Percentiles rank a stretch among this genome's conserved stretches.
These are phyloP conservation scores for Thryonomys swinderianus DNA, from an alignment of 2,113 vertebrate species.

Conservation along the genomic window DNA sequence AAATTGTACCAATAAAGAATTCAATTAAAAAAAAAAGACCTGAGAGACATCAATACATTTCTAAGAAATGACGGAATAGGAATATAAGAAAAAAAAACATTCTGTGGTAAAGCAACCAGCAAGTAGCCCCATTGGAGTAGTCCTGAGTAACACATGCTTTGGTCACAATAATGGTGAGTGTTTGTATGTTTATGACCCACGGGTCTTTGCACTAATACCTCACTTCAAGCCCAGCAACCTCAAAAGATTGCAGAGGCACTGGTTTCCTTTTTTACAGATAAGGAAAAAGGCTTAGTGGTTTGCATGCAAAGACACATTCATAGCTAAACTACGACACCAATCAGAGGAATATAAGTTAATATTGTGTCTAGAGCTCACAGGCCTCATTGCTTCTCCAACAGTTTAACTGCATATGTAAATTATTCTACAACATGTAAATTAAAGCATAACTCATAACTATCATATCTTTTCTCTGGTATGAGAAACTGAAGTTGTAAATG, in stretches of 20 bases:
- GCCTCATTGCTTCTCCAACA: background rate
- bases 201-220: background rate
- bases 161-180: background rate
- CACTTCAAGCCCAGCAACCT: background rate
- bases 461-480: too few species aligned
- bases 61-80: background rate
- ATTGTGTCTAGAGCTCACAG: background rate
- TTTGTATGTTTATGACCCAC: background rate
- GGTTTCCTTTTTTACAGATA: background rate
- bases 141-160: background rate
- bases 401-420: background rate
- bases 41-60: background rate
- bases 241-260: background rate
- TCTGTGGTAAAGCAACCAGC: background rate
- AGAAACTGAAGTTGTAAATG: too few species aligned
- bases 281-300: background rate
- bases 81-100: background rate
- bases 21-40: too few species aligned
- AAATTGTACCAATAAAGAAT: too few species aligned
- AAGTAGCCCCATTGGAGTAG: background rate
- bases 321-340: background rate
- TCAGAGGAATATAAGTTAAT: background rate
- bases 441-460: background rate
- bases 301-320: background rate
- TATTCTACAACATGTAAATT: background rate